These are phyloP conservation scores for Agonopterix subpropinquella DNA, from an alignment of 2,888 invertebrate genomes.

Conservation along the genomic window DNA sequence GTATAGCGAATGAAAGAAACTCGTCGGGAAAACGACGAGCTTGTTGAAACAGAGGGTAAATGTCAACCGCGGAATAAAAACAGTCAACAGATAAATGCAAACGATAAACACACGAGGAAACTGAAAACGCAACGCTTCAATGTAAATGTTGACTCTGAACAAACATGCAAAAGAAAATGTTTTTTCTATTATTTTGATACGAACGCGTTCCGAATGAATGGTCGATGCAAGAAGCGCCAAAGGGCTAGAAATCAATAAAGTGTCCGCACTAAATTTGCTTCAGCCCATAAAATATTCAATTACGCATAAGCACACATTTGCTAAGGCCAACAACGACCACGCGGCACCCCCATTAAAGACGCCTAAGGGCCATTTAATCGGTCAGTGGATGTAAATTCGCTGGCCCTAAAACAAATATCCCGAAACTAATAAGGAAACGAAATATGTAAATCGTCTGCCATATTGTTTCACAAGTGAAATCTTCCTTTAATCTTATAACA, in stretches of 20 bases:
- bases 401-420: conserved; percentile 75
- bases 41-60: conserved; percentile 71
- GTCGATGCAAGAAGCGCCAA: conserved; percentile 20
- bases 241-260: conserved; percentile 56
- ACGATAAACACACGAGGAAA: conserved; percentile 68
- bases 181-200: conserved; percentile 15
- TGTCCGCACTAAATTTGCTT: conserved; percentile 59
- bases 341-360: conserved; percentile 76
- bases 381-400: conserved; percentile 75
- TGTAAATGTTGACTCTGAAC: conserved; percentile 46
- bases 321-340: conserved; percentile 73
- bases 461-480: conserved; percentile 77
- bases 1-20: conserved; percentile 70
- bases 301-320: conserved; percentile 75
- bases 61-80: conserved; percentile 73
- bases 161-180: conserved; percentile 27
- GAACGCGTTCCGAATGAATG: conserved; percentile 23
- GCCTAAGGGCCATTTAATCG: conserved; percentile 77
- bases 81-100: conserved; percentile 75
- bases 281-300: conserved; percentile 73
- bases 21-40: conserved; percentile 51
- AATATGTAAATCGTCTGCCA: conserved; percentile 75
- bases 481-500: conserved; percentile 78
- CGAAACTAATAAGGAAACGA: conserved; percentile 76
- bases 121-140: conserved; percentile 60